These are phyloP conservation scores for Coenonympha glycerion DNA, from an alignment of 2,888 invertebrate genomes.

Conservation along the genomic window DNA sequence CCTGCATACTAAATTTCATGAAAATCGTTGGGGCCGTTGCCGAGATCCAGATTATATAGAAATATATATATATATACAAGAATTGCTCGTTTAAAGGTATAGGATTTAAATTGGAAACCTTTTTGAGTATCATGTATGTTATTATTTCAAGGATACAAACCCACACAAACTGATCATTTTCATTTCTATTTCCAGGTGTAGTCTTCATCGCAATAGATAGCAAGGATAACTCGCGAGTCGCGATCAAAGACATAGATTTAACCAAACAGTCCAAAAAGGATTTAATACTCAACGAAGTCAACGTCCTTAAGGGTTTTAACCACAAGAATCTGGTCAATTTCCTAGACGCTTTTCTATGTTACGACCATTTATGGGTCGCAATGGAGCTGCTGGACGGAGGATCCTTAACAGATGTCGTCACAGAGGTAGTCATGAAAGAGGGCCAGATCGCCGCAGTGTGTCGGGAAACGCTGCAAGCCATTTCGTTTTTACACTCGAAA, in stretches of 20 bases:
- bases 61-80: too few relatives aligned
- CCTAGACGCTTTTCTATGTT: constrained; percentile 92
- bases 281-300: constrained; percentile 95
- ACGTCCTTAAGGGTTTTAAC: constrained; percentile 91
- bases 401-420: constrained; percentile 96
- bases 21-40: too few relatives aligned
- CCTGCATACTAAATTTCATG: too few relatives aligned
- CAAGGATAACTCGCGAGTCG: constrained; percentile 84
- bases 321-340: constrained; percentile 98
- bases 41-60: too few relatives aligned
- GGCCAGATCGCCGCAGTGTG: constrained; percentile 97
- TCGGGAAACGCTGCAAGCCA: constrained; percentile 87
- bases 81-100: too few relatives aligned
- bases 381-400: constrained; percentile 98
- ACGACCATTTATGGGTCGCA: constrained; percentile 95
- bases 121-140: too few relatives aligned
- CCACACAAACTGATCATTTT: not conserved
- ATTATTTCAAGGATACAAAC: too few relatives aligned
- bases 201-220: constrained; percentile 92
- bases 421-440: constrained; percentile 97
- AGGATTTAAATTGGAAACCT: too few relatives aligned
- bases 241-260: constrained; percentile 97
- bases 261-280: constrained; percentile 97
- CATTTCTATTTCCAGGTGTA: constrained; percentile 75
- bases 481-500: constrained; percentile 90